These are phyloP conservation scores for Rutpela maculata DNA, from an alignment of 2,888 invertebrate species.

Conservation along the genomic window DNA sequence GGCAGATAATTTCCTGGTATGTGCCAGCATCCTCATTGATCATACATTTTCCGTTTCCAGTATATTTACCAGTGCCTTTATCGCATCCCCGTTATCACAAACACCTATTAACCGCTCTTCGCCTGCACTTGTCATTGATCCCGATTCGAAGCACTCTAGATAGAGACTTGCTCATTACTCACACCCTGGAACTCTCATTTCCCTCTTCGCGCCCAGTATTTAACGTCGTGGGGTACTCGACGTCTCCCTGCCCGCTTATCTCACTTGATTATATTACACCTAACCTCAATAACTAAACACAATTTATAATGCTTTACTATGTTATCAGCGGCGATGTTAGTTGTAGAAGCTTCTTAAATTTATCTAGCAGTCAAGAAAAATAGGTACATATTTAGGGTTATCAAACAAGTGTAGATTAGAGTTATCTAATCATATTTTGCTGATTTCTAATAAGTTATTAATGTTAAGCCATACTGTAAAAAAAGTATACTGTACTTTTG, in stretches of 20 bases:
- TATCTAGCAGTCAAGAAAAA: neutral
- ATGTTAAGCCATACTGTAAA: neutral
- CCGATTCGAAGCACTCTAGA: conserved; percentile 70
- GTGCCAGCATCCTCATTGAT: conserved; percentile 72
- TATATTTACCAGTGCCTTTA: conserved; percentile 73
- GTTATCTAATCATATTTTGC: neutral
- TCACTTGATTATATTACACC: conserved; percentile 69
- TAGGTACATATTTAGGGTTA: conserved; percentile 3
- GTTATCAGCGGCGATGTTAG: conserved; percentile 44
- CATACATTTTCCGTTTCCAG: conserved; percentile 74
- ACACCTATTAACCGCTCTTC: conserved; percentile 66
- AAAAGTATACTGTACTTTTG: too few relatives aligned
- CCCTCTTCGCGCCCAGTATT: conserved; percentile 64
- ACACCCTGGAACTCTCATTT: conserved; percentile 66
- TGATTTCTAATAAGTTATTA: neutral
- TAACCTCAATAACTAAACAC: conserved; percentile 69
- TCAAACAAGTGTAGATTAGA: neutral
- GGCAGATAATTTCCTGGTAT: conserved; percentile 71
- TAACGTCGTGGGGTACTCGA: conserved; percentile 64
- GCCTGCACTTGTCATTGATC: conserved; percentile 74
- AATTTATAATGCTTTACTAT: conserved; percentile 59
- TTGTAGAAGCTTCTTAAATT: conserved; percentile 15
- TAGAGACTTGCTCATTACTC: conserved; percentile 74
- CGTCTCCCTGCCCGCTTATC: conserved; percentile 68
- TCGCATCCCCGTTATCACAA: conserved; percentile 73